Percentiles rank a stretch among this genome's conserved stretches.
These are phyloP conservation scores for Corythornis cristatus DNA, from an alignment of 2,113 vertebrate species.

Conservation along the genomic window DNA sequence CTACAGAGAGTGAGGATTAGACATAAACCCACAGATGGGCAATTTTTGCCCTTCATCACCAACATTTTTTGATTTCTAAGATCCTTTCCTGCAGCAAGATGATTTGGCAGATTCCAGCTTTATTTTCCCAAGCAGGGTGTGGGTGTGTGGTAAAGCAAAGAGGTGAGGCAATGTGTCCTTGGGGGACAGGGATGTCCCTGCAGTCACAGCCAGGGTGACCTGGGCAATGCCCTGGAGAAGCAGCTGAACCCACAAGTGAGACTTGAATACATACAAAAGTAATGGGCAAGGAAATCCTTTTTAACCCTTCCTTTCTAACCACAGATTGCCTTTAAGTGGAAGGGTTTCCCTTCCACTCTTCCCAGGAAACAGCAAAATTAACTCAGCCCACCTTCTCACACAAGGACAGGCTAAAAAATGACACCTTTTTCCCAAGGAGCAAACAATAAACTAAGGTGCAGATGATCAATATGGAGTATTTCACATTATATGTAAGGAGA, in stretches of 20 bases:
- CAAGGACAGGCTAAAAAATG: background rate
- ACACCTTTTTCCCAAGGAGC: background rate
- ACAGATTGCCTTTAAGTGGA: background rate
- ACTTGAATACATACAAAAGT: background rate
- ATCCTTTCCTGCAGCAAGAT: background rate
- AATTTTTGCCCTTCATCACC: background rate
- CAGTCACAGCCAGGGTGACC: background rate
- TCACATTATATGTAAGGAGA: background rate
- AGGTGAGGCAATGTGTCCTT: no score
- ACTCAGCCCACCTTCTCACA: background rate
- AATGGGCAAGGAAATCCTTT: background rate
- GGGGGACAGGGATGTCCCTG: background rate
- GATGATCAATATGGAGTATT: constrained; percentile 31
- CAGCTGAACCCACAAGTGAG: background rate
- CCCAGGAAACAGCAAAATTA: background rate
- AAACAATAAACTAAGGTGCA: background rate
- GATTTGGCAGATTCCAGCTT: background rate
- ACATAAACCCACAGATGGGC: background rate
- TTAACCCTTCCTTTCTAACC: background rate
- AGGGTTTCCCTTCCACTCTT: background rate
- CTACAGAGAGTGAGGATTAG: background rate
- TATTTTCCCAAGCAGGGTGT: background rate
- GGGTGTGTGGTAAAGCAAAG: background rate
- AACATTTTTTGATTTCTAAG: background rate
- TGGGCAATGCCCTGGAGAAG: background rate